Evolutionary conservation across 2,797 vertebrate genomes (phyloP), one percentile per base, ranked within the genome.

Genomic region (Gouania willdenowi): DNA sequence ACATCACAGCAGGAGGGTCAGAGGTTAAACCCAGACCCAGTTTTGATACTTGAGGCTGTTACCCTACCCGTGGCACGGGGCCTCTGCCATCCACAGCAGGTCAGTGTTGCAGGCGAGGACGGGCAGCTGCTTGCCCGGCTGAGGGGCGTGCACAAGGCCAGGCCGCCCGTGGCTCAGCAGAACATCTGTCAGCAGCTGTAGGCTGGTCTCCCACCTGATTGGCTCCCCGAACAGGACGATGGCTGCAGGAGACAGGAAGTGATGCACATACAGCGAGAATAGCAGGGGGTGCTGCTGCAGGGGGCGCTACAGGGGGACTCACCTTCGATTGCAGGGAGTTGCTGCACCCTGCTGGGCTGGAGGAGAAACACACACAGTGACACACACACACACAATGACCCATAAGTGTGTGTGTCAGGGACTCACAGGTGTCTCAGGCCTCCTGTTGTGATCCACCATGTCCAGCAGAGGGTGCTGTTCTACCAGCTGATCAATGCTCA

Each of bases 61-160:
- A 92, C n/a, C n/a, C n/a, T n/a, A n/a, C n/a, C 92, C 92, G 87
- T 33, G 92, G 92, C 20, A 91, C 1, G 89, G 89, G 1, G 93
- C 93, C 55, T 93, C 91, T 0, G 92, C 89, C 77, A 92, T 89
- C 93, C 93, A 95, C 83, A 92, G 81, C 8, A 95, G 87, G 76
- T 96, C 94, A 74, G 88, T 87, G 70, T 94, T 94, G 22, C 94
- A 96, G 41, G 93, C 92, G 1, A 94, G 83, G 1, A 96, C 79
- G 0, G 93, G 92, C 20, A 94, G 73, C 54, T 95, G 94, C 20
- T 81, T 50, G 4, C 70, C 54, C 7, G 37, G 75, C 2, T 68
- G 54, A 3, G 31, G 53, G 14, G 62, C 51, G 3, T 93, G 87
- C 0, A 58, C 50, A 6, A 70, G 73, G 2, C 82, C 86, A 4